Evolutionary conservation across 2,113 vertebrate species (phyloP).

Genomic region (Indri indri): DNA sequence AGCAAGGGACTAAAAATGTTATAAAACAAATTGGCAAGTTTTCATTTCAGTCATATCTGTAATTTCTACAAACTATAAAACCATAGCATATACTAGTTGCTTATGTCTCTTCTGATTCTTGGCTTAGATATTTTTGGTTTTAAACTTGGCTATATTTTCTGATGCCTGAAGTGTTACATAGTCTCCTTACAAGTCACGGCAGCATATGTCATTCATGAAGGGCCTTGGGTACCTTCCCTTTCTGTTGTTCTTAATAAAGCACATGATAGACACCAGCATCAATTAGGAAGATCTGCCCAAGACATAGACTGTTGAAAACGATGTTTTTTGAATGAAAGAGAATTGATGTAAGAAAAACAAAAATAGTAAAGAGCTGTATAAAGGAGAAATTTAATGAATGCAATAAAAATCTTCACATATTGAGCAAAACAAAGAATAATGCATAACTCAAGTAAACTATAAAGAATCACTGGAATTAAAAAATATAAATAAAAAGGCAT

Average conservation of each 20-base stretch:
- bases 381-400: constrained; percentile 36
- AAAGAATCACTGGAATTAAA: background rate
- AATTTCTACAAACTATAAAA: constrained; percentile 42
- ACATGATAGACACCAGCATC: constrained; percentile 38
- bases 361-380: constrained; percentile 1
- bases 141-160: constrained; percentile 56
- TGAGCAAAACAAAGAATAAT: background rate
- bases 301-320: constrained; percentile 44
- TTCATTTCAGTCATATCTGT: constrained; percentile 28
- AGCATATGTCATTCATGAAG: constrained; percentile 74
- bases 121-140: constrained; percentile 64
- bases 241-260: constrained; percentile 59
- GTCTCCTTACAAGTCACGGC: constrained; percentile 41
- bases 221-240: constrained; percentile 33
- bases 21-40: constrained; percentile 3
- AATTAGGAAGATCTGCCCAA: constrained; percentile 68
- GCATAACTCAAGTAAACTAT: background rate
- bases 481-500: background rate
- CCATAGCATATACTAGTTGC: background rate
- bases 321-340: constrained; percentile 40
- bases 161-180: constrained; percentile 68
- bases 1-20: background rate
- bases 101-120: constrained; percentile 54
- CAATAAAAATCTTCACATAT: background rate
- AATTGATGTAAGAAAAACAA: background rate